phyloP scores from a whole-genome alignment of 2,888 invertebrate genomes.

The Tanypteryx hageni region DNA sequence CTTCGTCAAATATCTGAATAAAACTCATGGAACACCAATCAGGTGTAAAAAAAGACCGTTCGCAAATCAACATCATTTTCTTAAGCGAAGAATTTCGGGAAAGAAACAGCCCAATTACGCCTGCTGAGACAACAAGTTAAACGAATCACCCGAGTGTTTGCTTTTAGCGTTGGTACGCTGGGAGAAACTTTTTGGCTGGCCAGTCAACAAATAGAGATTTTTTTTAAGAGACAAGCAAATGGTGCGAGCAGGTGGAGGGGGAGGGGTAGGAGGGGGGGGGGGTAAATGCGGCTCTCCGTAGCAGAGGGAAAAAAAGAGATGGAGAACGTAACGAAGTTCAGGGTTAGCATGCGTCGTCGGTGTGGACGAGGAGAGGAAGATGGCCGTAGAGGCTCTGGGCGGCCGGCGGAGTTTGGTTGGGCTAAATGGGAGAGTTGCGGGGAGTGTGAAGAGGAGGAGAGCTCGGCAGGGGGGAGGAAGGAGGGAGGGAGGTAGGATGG shows the following conservation, averaged over 20 bases:
- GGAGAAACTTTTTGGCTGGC: not conserved
- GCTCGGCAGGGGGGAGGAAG: not conserved
- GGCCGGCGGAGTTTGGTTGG: constrained; percentile 51
- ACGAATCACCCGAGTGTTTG: not conserved
- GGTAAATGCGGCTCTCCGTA: not conserved
- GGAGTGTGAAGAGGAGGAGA: not conserved
- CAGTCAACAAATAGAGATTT: not conserved
- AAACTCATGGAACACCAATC: no score
- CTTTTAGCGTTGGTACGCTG: not conserved
- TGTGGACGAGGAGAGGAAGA: constrained; percentile 2
- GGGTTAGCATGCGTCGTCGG: constrained; percentile 8
- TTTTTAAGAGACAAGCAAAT: constrained; percentile 19
- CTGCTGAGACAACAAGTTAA: not conserved
- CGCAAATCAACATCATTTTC: not conserved
- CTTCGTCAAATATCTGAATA: no score
- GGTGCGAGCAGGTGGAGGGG: not conserved
- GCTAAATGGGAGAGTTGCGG: constrained; percentile 46
- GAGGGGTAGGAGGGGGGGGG: no score
- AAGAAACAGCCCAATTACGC: not conserved
- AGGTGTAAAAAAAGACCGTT: not conserved
- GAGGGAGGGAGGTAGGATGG: not conserved
- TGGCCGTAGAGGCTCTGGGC: not conserved
- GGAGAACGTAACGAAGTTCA: not conserved
- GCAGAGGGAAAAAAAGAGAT: not conserved
- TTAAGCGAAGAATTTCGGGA: not conserved